Evolutionary conservation across 2,888 invertebrate genomes (phyloP).

Genomic region (Ophion ventricosus): DNA sequence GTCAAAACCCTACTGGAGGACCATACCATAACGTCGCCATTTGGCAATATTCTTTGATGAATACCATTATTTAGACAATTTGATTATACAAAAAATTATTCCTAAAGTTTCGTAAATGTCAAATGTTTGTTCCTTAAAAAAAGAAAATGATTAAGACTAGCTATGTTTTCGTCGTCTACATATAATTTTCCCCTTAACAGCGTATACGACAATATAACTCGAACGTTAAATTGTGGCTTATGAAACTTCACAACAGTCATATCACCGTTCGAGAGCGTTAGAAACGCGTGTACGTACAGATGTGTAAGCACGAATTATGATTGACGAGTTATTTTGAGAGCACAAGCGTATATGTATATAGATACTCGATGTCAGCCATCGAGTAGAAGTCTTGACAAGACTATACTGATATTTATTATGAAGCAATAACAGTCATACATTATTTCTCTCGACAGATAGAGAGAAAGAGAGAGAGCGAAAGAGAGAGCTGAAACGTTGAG

Average conservation of each 20-base stretch:
- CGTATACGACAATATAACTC: not conserved
- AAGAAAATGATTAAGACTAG: too few relatives aligned
- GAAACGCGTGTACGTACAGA: constrained; percentile 4
- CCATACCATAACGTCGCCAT: too few relatives aligned
- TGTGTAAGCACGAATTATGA: constrained; percentile 46
- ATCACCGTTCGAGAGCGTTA: constrained; percentile 11
- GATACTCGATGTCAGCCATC: constrained; percentile 26
- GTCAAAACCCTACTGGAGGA: too few relatives aligned
- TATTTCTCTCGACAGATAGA: not conserved
- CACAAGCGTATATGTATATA: constrained; percentile 33
- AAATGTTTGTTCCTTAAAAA: too few relatives aligned
- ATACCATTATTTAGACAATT: too few relatives aligned
- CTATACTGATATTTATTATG: constrained; percentile 41
- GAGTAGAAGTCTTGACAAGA: constrained; percentile 44
- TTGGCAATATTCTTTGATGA: too few relatives aligned
- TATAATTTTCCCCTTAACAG: too few relatives aligned
- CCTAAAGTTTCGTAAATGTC: too few relatives aligned
- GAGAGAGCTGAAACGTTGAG: constrained; percentile 11
- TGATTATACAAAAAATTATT: too few relatives aligned
- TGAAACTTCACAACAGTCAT: not conserved
- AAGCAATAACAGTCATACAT: constrained; percentile 48
- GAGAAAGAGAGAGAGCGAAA: not conserved
- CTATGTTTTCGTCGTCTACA: too few relatives aligned
- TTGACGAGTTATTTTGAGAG: constrained; percentile 59
- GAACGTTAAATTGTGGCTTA: not conserved